Evolutionary conservation across 1,140 invertebrate species (phyloP).

Genomic region (Galendromus occidentalis): DNA sequence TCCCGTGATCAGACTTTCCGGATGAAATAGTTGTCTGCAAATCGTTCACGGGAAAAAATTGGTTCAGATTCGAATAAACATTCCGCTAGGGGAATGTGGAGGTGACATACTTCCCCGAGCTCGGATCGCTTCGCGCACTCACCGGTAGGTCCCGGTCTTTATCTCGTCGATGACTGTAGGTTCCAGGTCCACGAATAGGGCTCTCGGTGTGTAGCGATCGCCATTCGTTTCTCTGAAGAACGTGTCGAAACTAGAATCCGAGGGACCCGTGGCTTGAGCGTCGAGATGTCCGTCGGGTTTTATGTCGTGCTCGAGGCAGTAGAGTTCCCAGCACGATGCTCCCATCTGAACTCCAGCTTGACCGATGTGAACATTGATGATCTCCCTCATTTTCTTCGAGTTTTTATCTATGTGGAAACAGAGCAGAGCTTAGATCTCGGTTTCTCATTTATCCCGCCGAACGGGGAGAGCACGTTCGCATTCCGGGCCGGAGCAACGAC

Average conservation of each 20-base stretch:
- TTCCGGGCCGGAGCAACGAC: no score
- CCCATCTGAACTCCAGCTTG: slow-evolving; percentile 38
- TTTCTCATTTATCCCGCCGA: no score
- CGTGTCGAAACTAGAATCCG: slow-evolving; percentile 29
- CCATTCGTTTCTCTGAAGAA: slow-evolving; percentile 30
- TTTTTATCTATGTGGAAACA: no score
- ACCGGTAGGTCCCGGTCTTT: slow-evolving; percentile 14
- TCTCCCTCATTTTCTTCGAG: slow-evolving; percentile 26
- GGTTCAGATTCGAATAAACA: no score
- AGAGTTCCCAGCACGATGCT: slow-evolving; percentile 38
- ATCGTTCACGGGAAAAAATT: slow-evolving; percentile 30
- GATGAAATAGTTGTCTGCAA: slow-evolving; percentile 42
- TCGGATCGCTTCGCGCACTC: no score
- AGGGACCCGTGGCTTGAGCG: slow-evolving; percentile 25
- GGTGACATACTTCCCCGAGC: no score
- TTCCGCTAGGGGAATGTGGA: no score
- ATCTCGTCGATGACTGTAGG: slow-evolving; percentile 21
- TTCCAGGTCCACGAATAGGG: slow-evolving; percentile 22
- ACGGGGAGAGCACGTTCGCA: no score
- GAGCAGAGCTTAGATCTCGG: no score
- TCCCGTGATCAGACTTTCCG: slow-evolving; percentile 42
- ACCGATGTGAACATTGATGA: slow-evolving; percentile 33
- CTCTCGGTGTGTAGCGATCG: slow-evolving; percentile 33
- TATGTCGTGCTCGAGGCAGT: slow-evolving; percentile 32
- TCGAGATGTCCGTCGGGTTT: slow-evolving; percentile 25